Percentiles rank a stretch among this genome's conserved stretches.
phyloP scores from a whole-genome alignment of 2,797 vertebrate genomes.

The Propithecus perrieri region DNA sequence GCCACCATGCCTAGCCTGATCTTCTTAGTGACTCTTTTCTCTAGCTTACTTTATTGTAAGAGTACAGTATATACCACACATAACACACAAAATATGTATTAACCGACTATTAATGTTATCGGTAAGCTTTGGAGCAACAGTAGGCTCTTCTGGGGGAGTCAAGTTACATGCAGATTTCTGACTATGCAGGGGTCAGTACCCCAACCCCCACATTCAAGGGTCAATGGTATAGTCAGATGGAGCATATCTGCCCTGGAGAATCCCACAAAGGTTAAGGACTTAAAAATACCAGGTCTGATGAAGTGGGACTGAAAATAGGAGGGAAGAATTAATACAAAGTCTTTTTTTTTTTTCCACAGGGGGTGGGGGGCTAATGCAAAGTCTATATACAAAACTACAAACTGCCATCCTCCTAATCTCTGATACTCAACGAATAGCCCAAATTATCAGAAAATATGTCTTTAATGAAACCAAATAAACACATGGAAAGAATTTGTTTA shows the following conservation, averaged over 20 bases:
- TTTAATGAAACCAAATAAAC: not conserved
- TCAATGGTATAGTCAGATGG: not conserved
- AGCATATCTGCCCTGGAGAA: not conserved
- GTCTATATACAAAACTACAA: not conserved
- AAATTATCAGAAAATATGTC: not conserved
- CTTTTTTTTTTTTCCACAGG: no score
- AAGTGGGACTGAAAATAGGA: not conserved
- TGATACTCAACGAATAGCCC: not conserved
- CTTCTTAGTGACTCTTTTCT: not conserved
- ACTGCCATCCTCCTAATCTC: not conserved
- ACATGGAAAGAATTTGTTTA: not conserved
- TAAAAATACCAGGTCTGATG: not conserved
- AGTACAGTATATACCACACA: not conserved
- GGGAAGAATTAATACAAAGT: not conserved
- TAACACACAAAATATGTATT: not conserved
- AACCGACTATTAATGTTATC: not conserved
- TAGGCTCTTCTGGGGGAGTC: not conserved
- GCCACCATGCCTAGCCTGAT: not conserved
- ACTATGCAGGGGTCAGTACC: not conserved
- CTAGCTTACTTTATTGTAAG: not conserved
- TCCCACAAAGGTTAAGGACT: not conserved
- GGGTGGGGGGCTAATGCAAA: not conserved
- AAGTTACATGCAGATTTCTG: not conserved
- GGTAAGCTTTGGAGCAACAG: not conserved
- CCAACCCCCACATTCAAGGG: not conserved